phyloP scores from a whole-genome alignment of 2,113 vertebrate species.

The Microcebus tavaratra region DNA sequence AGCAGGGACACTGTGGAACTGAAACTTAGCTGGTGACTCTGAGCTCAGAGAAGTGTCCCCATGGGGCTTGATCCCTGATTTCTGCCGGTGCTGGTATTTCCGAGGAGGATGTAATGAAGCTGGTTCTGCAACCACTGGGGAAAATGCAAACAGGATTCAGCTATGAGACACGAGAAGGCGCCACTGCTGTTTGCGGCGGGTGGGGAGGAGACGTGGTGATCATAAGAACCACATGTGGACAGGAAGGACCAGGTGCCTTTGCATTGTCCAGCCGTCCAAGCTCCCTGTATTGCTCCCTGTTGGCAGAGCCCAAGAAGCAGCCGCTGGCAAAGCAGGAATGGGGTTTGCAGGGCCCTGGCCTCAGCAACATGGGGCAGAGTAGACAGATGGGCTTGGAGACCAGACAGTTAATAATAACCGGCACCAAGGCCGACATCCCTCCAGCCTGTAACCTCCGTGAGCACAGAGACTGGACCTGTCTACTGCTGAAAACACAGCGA shows the following conservation, averaged over 20 bases:
- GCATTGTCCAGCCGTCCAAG: accelerated
- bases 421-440: accelerated
- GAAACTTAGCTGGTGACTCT: neutral
- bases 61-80: neutral
- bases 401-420: accelerated
- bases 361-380: neutral
- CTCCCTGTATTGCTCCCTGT: accelerated
- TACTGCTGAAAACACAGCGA: neutral
- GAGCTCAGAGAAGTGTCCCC: neutral
- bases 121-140: neutral
- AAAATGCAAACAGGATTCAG: neutral
- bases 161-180: neutral
- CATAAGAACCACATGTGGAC: neutral
- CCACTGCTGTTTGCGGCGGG: neutral
- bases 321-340: neutral
- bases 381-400: neutral
- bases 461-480: neutral
- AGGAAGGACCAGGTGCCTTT: neutral
- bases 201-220: too few relatives aligned
- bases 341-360: neutral
- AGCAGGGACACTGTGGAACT: neutral
- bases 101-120: neutral
- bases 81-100: too few relatives aligned
- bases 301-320: neutral
- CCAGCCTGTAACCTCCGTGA: neutral